These are phyloP conservation scores for Callithrix jacchus DNA, from an alignment of 2,113 vertebrate species.

Conservation along the genomic window DNA sequence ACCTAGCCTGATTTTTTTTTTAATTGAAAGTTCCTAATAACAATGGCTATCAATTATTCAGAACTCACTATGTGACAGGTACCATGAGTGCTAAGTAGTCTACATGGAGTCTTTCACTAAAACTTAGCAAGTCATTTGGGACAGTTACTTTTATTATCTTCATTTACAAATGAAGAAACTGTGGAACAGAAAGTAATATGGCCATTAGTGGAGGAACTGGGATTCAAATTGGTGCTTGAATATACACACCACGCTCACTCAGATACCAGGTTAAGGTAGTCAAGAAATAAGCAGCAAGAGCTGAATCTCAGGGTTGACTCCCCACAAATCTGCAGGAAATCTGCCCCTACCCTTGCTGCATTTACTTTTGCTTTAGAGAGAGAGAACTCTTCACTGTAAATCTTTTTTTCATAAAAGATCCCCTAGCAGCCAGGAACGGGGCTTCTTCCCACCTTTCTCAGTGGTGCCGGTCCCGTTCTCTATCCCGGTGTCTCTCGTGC, in stretches of 20 bases:
- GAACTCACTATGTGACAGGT: neutral
- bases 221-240: neutral
- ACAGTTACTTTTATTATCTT: neutral
- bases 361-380: neutral
- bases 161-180: neutral
- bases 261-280: neutral
- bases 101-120: neutral
- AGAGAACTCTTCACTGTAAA: neutral
- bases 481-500: slow-evolving; percentile 86
- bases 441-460: slow-evolving; percentile 82
- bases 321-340: neutral
- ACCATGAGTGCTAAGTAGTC: neutral
- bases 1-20: neutral
- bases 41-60: neutral
- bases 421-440: neutral
- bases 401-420: neutral
- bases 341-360: neutral
- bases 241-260: neutral
- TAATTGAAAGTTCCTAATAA: neutral
- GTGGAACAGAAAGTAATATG: neutral
- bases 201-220: neutral
- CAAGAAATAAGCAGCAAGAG: neutral
- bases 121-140: neutral
- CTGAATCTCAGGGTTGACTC: neutral
- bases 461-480: slow-evolving; percentile 89